Evolutionary conservation across 2,888 invertebrate species (phyloP).

Genomic region (Bruchidius siliquastri): DNA sequence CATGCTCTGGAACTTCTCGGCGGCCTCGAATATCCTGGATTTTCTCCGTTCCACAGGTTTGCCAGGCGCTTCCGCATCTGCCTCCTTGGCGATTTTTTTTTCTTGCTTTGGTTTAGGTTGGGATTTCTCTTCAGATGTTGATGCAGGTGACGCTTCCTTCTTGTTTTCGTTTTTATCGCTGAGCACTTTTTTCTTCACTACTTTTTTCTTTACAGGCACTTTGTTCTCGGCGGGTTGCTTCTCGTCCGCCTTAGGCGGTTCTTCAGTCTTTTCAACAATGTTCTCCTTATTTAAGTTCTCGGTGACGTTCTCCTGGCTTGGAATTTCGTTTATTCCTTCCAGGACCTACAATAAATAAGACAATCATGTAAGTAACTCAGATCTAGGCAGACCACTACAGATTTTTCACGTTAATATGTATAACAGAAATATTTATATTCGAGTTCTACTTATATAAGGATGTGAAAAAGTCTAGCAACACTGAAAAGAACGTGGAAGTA

Average conservation of each 20-base stretch:
- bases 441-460: too few species aligned
- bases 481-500: too few species aligned
- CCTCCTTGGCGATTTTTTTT: conserved; percentile 25
- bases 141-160: conserved; percentile 13
- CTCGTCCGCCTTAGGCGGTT: conserved; percentile 22
- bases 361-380: too few species aligned
- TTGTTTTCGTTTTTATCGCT: conserved; percentile 42
- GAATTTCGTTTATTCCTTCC: conserved; percentile 44
- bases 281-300: conserved; percentile 37
- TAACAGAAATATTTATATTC: too few species aligned
- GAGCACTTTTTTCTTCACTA: conserved; percentile 42
- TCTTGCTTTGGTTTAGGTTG: conserved; percentile 28
- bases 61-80: conserved; percentile 30
- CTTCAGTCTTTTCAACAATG: conserved; percentile 20
- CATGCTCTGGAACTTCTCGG: conserved; percentile 64
- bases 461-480: too few species aligned
- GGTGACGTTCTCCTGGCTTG: conserved; percentile 40
- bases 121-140: conserved; percentile 20
- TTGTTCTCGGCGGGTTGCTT: conserved; percentile 24
- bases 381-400: too few species aligned
- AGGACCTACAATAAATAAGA: conserved; percentile 23
- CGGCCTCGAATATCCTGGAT: conserved; percentile 65
- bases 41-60: conserved; percentile 57
- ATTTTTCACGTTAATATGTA: too few species aligned
- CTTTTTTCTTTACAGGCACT: conserved; percentile 37